Percentiles rank a stretch among this genome's conserved stretches.
phyloP scores from a whole-genome alignment of 2,113 vertebrate genomes.

The Gymnocephalus cernua region DNA sequence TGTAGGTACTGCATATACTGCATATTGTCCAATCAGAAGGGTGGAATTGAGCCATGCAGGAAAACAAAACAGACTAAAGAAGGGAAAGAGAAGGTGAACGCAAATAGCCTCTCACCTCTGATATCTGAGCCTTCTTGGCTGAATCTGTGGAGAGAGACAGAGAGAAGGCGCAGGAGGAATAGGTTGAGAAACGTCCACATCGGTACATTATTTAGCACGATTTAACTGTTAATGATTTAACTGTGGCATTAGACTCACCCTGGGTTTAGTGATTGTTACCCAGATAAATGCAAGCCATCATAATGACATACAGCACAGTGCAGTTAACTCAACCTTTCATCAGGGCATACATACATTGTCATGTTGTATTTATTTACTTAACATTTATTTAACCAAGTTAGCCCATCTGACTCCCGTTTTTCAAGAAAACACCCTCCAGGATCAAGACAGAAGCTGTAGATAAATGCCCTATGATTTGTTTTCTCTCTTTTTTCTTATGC shows the following conservation, averaged over 20 bases:
- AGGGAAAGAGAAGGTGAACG: not conserved
- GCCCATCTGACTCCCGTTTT: not conserved
- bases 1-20: not conserved
- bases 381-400: not conserved
- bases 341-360: not conserved
- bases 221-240: not conserved
- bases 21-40: not conserved
- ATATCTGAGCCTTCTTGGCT: conserved; percentile 73
- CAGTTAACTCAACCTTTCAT: conserved; percentile 2
- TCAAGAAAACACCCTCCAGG: not conserved
- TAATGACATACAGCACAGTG: not conserved
- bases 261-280: not conserved
- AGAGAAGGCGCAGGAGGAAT: conserved; percentile 26
- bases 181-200: conserved; percentile 6
- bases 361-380: not conserved
- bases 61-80: not conserved
- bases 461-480: not conserved
- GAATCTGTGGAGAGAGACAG: conserved; percentile 71
- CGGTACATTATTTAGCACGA: conserved; percentile 39
- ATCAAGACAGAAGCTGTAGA: not conserved
- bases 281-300: not conserved
- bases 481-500: too few relatives aligned
- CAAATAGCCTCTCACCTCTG: conserved; percentile 78
- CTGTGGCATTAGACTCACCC: not conserved
- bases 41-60: conserved; percentile 1